phyloP scores from a whole-genome alignment of 2,888 invertebrate genomes.

The Lissocephala sabroskyi region DNA sequence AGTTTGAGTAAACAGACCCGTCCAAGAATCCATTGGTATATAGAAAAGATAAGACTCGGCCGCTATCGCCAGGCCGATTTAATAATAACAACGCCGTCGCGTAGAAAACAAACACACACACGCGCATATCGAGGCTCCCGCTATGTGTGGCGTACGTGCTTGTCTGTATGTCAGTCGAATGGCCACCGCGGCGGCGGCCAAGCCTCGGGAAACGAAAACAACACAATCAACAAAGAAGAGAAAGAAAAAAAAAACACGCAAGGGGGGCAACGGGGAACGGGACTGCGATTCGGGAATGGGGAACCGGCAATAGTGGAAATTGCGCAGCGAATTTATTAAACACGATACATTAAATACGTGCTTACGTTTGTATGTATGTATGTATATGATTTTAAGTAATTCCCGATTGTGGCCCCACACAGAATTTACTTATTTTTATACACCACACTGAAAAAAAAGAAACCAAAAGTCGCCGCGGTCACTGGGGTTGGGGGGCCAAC shows the following conservation, averaged over 20 bases:
- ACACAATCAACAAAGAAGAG: conserved; percentile 16
- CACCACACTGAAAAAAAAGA: background rate
- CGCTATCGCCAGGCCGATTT: background rate
- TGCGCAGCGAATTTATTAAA: conserved; percentile 43
- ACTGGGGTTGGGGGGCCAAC: conserved; percentile 37
- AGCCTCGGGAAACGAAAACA: conserved; percentile 2
- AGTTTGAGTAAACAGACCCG: no score
- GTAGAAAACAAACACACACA: background rate
- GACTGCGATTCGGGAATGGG: no score
- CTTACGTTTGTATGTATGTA: background rate
- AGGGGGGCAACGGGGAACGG: conserved; percentile 1
- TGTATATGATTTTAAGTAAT: conserved; percentile 28
- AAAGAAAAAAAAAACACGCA: no score
- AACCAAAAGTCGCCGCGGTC: no score
- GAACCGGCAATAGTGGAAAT: conserved; percentile 55
- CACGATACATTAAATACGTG: conserved; percentile 1
- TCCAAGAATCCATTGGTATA: no score
- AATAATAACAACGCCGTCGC: background rate
- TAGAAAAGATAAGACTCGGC: background rate
- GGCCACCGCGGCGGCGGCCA: no score
- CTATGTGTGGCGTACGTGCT: no score
- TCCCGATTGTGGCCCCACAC: conserved; percentile 39
- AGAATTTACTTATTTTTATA: conserved; percentile 36
- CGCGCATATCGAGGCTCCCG: no score
- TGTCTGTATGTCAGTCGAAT: no score